Evolutionary conservation across 2,888 invertebrate genomes (phyloP).

Genomic region (Drosophila robusta): DNA sequence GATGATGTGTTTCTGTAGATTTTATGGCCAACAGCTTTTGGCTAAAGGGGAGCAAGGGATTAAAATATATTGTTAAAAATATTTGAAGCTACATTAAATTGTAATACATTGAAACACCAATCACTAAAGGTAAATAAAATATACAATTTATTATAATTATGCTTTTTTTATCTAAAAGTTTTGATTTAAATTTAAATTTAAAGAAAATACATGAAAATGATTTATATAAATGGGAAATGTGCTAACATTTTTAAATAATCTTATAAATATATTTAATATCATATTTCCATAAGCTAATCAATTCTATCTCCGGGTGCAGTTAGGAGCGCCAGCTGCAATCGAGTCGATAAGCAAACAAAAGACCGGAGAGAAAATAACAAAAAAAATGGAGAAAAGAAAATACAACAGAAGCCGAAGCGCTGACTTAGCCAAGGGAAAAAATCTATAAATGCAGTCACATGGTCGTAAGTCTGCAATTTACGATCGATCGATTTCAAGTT

Average conservation of each 20-base stretch:
- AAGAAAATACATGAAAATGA: no score
- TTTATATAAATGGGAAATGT: no score
- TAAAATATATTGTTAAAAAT: background rate
- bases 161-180: no score
- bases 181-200: no score
- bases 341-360: constrained; percentile 41
- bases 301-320: background rate
- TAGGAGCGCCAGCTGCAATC: constrained; percentile 39
- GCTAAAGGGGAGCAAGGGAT: background rate
- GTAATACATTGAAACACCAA: background rate
- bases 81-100: background rate
- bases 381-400: constrained; percentile 8
- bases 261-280: no score
- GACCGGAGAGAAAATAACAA: constrained; percentile 1
- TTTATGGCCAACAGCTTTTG: constrained; percentile 3
- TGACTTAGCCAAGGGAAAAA: constrained; percentile 29
- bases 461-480: constrained; percentile 75
- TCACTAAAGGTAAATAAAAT: background rate
- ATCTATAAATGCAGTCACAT: constrained; percentile 59
- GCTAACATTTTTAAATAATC: no score
- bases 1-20: constrained; percentile 4
- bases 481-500: constrained; percentile 80
- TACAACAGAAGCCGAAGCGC: constrained; percentile 20
- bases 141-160: no score
- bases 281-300: constrained; percentile 25